A percentile compares a stretch with the other conserved stretches of the same genome.
Evolutionary conservation across 37 sponge, comb jelly and placozoan species (phyloP).

Genomic region (Petrosia ficiformis): DNA sequence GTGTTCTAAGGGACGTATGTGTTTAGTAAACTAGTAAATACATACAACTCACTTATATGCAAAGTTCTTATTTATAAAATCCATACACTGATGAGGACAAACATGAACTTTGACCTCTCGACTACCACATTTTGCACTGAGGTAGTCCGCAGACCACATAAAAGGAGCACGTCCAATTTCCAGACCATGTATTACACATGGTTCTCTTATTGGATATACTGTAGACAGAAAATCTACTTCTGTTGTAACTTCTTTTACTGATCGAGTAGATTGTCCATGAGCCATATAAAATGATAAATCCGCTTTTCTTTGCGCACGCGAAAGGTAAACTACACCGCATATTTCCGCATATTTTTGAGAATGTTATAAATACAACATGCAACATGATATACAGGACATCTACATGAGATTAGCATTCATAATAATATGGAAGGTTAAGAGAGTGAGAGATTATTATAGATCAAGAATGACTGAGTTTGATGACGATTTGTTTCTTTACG

Average conservation of each 20-base stretch:
- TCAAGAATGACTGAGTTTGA: no score
- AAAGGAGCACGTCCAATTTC: conserved; percentile 64
- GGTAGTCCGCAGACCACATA: conserved; percentile 78
- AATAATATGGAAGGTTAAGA: no score
- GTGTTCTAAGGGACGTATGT: conserved; percentile 46
- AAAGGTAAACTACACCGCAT: no score
- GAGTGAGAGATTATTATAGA: no score
- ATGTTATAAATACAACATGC: no score
- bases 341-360: no score
- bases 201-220: conserved; percentile 43
- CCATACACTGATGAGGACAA: conserved; percentile 59
- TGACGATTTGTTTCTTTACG: no score
- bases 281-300: no score
- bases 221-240: conserved; percentile 25
- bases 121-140: conserved; percentile 42
- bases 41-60: conserved; percentile 57
- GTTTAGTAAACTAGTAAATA: background rate
- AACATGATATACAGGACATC: no score
- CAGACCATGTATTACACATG: conserved; percentile 62
- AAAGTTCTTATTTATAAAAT: conserved; percentile 85
- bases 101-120: conserved; percentile 74
- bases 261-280: no score
- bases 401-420: no score
- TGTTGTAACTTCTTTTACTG: conserved; percentile 11
- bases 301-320: no score